These are phyloP conservation scores for Petrocephalus schoutedeni DNA, from an alignment of 2,797 vertebrate genomes.

Conservation along the genomic window DNA sequence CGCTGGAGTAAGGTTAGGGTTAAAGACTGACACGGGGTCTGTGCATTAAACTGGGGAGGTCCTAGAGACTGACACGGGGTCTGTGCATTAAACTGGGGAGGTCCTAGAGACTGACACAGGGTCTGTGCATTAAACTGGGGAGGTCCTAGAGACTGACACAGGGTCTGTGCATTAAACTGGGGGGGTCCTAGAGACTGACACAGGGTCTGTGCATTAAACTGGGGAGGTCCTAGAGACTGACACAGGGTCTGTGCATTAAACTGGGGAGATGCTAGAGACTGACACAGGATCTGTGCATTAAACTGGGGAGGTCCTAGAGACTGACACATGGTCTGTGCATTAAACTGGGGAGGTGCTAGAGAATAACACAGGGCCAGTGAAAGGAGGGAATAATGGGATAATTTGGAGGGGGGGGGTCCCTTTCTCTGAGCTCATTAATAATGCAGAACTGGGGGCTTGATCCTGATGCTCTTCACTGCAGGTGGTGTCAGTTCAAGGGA, in stretches of 20 bases:
- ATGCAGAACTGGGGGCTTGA: not conserved
- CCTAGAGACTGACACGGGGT: not conserved
- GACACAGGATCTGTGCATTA: too few relatives aligned
- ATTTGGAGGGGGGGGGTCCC: not conserved
- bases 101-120: not conserved
- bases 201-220: not conserved
- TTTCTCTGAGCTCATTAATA: not conserved
- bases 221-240: not conserved
- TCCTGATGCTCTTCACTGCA: constrained; percentile 34
- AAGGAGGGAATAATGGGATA: not conserved
- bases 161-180: not conserved
- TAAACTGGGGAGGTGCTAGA: too few relatives aligned
- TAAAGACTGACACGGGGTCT: not conserved
- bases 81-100: not conserved
- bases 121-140: not conserved
- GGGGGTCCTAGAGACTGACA: not conserved
- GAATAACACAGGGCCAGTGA: too few relatives aligned
- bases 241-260: not conserved
- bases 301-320: too few relatives aligned
- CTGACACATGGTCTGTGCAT: too few relatives aligned
- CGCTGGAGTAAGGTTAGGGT: constrained; percentile 33
- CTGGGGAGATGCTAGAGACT: not conserved
- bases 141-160: not conserved
- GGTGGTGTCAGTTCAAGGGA: constrained; percentile 6
- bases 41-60: too few relatives aligned